Base-by-base conservation (phyloP, 2,797 vertebrate species). In the Carapus acus region DNA sequence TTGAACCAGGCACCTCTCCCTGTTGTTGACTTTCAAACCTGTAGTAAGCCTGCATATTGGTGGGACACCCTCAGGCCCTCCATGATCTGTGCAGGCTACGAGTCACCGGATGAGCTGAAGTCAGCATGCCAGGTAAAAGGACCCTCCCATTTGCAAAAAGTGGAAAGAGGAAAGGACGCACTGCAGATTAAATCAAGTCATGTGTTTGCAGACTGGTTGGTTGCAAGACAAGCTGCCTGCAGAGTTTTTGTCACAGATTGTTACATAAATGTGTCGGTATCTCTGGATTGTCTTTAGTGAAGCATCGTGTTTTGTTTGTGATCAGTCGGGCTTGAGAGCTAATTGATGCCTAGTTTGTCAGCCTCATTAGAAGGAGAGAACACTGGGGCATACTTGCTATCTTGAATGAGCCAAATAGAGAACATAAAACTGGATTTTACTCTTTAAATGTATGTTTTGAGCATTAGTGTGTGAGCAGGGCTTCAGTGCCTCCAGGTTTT, bases 11-110 rank as follows among this genome's bases (percentile, higher is more conserved):
- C 84, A n/a, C 55, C 78, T 2, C 79, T 89, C 23, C 83, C 83
- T 7, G 52, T 89, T 19, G 23, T 88, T 19, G 69, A 85, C 69
- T 88, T 82, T 20, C 8, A 80, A 29, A 87, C 81, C 33, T 89
- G 88, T 76, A 89, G 87, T 56, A 80, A 87, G 43, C 79, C 83
- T 7, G 54, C 62, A 2, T 87, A 86, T 63, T 88, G 87, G 85
- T 81, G 83, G 82, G 82, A 85, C 57, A 51, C 31, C 7, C 51
- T 90, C 7, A 70, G 79, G 19, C 75, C 81, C 43, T 86, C 86
- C 9, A 88, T 89, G 88, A 78, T 88, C 68, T 88, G 86, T 34
- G 84, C 85, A 2, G 84, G 85, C 4, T 88, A 84, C 1, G 80
- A 82, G 47, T 85, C 81, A 22, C 84, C 85, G 17, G 81, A 89